Percentiles rank a stretch among this genome's conserved stretches.
phyloP scores from a whole-genome alignment of 2,888 invertebrate species.

The Ophion slaviceki region DNA sequence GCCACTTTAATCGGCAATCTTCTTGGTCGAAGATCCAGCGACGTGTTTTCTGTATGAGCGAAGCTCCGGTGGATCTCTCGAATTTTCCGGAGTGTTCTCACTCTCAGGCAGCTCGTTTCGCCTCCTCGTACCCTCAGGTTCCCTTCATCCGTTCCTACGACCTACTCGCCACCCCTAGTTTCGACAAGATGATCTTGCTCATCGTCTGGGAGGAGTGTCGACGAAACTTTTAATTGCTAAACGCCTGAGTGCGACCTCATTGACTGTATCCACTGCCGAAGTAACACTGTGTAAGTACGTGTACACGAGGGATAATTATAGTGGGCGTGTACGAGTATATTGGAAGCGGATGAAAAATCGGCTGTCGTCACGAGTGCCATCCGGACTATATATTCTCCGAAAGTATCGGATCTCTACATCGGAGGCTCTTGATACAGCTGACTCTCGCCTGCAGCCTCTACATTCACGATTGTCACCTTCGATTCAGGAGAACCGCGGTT shows the following conservation, averaged over 20 bases:
- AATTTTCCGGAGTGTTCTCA: slow-evolving; percentile 40
- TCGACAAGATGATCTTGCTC: slow-evolving; percentile 15
- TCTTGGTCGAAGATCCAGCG: slow-evolving; percentile 64
- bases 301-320: slow-evolving; percentile 35
- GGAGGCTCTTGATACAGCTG: slow-evolving; percentile 2
- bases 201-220: slow-evolving; percentile 66
- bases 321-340: slow-evolving; percentile 28
- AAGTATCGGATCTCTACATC: slow-evolving; percentile 20
- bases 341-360: slow-evolving; percentile 27
- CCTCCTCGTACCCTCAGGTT: slow-evolving; percentile 17
- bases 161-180: not conserved
- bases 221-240: slow-evolving; percentile 81
- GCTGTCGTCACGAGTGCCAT: slow-evolving; percentile 26
- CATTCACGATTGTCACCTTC: not conserved
- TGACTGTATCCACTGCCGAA: slow-evolving; percentile 51
- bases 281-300: slow-evolving; percentile 30
- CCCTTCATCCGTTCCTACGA: slow-evolving; percentile 2
- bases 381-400: not conserved
- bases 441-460: slow-evolving; percentile 10
- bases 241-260: slow-evolving; percentile 56
- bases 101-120: slow-evolving; percentile 31
- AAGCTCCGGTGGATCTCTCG: not conserved
- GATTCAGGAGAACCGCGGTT: not conserved
- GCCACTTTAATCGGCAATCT: slow-evolving; percentile 78
- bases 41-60: not conserved